phyloP scores from a whole-genome alignment of 2,888 invertebrate species.

The Branchellion lobata region DNA sequence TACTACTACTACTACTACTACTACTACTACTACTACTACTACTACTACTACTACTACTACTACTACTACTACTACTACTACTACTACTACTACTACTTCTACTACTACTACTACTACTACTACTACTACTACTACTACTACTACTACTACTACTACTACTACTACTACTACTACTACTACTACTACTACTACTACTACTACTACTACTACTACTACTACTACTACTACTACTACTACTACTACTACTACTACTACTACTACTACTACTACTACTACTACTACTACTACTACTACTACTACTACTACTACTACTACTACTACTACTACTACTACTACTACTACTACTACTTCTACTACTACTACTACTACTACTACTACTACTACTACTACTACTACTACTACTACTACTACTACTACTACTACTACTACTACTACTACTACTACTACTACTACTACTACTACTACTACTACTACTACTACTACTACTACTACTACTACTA shows the following conservation, averaged over 20 bases:
- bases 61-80: constrained; percentile 26
- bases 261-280: constrained; percentile 23
- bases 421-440: constrained; percentile 36
- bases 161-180: constrained; percentile 37
- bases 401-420: constrained; percentile 34
- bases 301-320: constrained; percentile 33
- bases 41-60: constrained; percentile 32
- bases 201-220: constrained; percentile 32
- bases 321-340: constrained; percentile 32
- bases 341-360: constrained; percentile 25
- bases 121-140: constrained; percentile 33
- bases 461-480: constrained; percentile 35
- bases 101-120: constrained; percentile 29
- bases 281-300: constrained; percentile 32
- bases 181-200: constrained; percentile 36
- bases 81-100: constrained; percentile 14
- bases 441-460: constrained; percentile 35
- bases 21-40: constrained; percentile 41
- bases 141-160: constrained; percentile 33
- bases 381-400: constrained; percentile 23
- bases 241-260: constrained; percentile 22
- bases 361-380: constrained; percentile 16
- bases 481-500: constrained; percentile 35
- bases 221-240: constrained; percentile 32
- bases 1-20: constrained; percentile 45